Percentiles rank a stretch among this genome's conserved stretches.
These are phyloP conservation scores for Saguinus midas DNA, from an alignment of 2,113 vertebrate genomes.

Conservation along the genomic window DNA sequence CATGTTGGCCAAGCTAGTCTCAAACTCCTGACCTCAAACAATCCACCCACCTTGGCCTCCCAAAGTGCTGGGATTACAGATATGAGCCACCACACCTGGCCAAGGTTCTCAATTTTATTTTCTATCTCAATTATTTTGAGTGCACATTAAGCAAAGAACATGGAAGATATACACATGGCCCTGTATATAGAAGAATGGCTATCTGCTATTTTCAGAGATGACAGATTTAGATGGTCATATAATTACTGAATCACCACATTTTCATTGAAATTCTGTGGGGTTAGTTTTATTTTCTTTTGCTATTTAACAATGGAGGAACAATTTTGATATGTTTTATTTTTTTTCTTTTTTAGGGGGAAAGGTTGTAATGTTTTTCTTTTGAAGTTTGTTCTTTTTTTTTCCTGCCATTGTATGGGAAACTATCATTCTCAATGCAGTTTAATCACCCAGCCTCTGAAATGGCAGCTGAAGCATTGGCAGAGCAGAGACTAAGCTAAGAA, in stretches of 20 bases:
- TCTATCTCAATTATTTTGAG: background rate
- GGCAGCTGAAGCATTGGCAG: background rate
- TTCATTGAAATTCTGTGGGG: background rate
- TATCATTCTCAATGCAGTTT: background rate
- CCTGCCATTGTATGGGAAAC: background rate
- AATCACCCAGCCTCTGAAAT: background rate
- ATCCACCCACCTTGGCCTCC: no score
- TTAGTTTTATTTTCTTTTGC: slow-evolving; percentile 1
- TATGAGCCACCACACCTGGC: no score
- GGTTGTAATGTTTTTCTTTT: slow-evolving; percentile 19
- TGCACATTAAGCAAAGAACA: background rate
- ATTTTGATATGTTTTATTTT: background rate
- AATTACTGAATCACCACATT: background rate
- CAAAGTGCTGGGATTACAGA: no score
- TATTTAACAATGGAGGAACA: background rate
- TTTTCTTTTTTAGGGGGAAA: background rate
- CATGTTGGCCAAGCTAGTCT: no score
- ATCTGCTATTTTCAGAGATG: background rate
- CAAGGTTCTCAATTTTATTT: background rate
- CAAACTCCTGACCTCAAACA: no score
- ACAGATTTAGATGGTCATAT: background rate
- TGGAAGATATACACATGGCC: background rate
- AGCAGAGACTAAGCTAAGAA: background rate
- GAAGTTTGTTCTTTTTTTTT: background rate
- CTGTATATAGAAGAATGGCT: background rate